Base-by-base conservation (phyloP, 2,797 vertebrate species). In the Spondyliosoma cantharus region DNA sequence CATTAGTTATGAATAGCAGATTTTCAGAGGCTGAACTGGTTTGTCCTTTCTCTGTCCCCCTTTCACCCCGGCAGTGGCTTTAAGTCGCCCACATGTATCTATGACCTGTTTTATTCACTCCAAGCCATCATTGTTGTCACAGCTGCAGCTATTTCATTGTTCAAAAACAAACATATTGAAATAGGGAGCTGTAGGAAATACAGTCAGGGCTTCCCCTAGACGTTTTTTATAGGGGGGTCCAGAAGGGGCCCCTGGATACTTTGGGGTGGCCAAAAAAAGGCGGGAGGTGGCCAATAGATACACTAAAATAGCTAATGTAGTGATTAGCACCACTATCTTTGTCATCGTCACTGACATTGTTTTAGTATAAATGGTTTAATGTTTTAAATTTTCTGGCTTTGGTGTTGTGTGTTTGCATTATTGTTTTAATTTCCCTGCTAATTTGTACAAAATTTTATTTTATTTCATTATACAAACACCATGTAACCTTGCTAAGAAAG, bases 121-220 rank as follows among this genome's bases (percentile, higher is more conserved):
- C 53, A 42, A 49, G 70, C 64, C 66, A 48, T 80, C 56, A 74
- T 73, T 88, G 74, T 90, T 86, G 80, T 84, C 87, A 80, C 78
- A 90, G 89, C 83, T 90, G 89, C 62, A 74, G 58, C 69, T 45
- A 70, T 82, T 64, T 78, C 75, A 80, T 84, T 83, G 64, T 88
- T 75, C 25, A 25, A 61, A 73, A 59, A 81, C 53, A 77, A 76
- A 66, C 49, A 60, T 83, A 78, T 69, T 66, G 60, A 74, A 78
- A 81, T 42, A 13, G 59, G 56, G 25, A 78, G 49, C 59, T 82
- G 65, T 0, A 59, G 67, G 61, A 37, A 11, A 37, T 37, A 11
- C 37, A 37, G 37, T 37, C 37, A 32, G 37, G 37, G 37, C 8
- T 2, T 2, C 37, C 37, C 37, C 37, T 37, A 37, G 2, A 11